A percentile compares a stretch with the other conserved stretches of the same genome.
These are phyloP conservation scores for Meleagris gallopavo DNA, from an alignment of 2,113 vertebrate genomes.

Conservation along the genomic window DNA sequence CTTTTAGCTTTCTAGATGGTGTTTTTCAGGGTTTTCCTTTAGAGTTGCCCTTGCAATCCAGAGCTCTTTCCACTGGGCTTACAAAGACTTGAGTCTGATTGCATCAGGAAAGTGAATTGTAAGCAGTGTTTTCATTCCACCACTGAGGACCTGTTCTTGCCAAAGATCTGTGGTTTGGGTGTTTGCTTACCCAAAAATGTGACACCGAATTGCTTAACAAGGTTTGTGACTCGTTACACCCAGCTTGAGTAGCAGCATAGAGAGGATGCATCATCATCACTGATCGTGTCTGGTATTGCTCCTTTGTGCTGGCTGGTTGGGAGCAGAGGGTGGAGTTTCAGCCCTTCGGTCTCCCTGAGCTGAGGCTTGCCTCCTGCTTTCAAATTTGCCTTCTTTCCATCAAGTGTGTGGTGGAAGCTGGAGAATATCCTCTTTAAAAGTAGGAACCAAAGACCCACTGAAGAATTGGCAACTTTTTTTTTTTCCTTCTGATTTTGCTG, in stretches of 20 bases:
- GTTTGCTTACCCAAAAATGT: not conserved
- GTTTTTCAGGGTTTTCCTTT: conserved; percentile 14
- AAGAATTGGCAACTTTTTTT: conserved; percentile 39
- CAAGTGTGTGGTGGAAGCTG: conserved; percentile 16
- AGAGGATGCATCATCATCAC: conserved; percentile 26
- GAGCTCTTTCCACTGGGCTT: not conserved
- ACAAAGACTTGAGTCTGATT: not conserved
- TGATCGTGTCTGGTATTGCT: conserved; percentile 23
- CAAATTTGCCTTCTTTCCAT: not conserved
- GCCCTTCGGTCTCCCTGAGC: conserved; percentile 25
- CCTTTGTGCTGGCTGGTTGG: not conserved
- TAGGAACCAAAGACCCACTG: not conserved
- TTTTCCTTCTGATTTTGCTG: conserved; percentile 45
- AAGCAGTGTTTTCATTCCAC: not conserved
- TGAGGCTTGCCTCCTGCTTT: conserved; percentile 56
- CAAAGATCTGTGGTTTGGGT: not conserved
- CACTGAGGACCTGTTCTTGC: not conserved
- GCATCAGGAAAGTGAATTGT: not conserved
- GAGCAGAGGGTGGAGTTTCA: conserved; percentile 67
- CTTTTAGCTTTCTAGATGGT: conserved; percentile 4
- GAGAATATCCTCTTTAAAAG: not conserved
- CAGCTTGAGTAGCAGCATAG: conserved; percentile 6
- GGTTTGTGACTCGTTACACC: conserved; percentile 25
- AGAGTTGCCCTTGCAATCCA: not conserved
- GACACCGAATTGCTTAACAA: conserved; percentile 42